Evolutionary conservation across 35 echinoderm and acorn worm genomes (phyloP).

Genomic region (Ophioderma brevispina): DNA sequence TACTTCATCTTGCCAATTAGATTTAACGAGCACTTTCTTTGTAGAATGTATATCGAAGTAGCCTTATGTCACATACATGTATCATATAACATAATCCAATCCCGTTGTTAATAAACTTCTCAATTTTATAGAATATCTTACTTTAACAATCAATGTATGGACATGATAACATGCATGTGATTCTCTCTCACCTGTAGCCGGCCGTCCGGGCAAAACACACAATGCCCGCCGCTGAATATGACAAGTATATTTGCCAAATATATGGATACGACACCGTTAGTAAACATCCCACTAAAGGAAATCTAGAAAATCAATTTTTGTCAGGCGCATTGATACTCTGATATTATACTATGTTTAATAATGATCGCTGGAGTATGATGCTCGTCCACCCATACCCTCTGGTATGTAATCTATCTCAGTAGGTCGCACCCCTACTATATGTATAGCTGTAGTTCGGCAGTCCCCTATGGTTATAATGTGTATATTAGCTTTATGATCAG

Average conservation of each 20-base stretch:
- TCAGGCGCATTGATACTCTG: neutral
- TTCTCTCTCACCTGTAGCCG: neutral
- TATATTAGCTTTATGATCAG: conserved; percentile 7
- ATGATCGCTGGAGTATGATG: neutral
- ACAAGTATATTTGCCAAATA: neutral
- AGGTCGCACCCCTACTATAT: neutral
- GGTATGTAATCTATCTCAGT: neutral
- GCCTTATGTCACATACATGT: too few species aligned
- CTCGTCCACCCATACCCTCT: neutral
- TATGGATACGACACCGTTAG: neutral
- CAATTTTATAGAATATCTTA: too few species aligned
- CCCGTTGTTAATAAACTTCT: too few species aligned
- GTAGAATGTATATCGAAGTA: too few species aligned
- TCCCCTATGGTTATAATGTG: conserved; percentile 1
- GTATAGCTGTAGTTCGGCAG: neutral
- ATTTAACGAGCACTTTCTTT: too few species aligned
- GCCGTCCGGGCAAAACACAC: neutral
- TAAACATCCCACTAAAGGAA: neutral
- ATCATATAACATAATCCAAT: too few species aligned
- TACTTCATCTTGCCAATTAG: too few species aligned
- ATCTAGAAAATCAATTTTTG: neutral
- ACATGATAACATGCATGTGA: too few species aligned
- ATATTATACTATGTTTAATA: neutral
- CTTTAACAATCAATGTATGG: too few species aligned
- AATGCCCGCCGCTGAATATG: neutral